Base-by-base conservation (phyloP, 2,113 vertebrate genomes). In the Sisor rabdophorus region DNA sequence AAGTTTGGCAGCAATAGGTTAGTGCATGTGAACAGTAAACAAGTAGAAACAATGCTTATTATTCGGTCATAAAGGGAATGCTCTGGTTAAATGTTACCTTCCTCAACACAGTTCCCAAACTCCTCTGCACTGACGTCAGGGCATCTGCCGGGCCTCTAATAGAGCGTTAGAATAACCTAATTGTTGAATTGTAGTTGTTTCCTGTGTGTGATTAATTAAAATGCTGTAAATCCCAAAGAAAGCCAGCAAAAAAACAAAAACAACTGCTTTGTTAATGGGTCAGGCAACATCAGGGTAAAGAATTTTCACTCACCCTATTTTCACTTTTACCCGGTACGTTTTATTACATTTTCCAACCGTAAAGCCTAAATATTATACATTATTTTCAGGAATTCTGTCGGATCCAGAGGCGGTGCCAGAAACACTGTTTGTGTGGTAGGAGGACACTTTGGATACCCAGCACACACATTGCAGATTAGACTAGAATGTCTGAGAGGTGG, bases 131-230 rank as follows among this genome's bases (percentile, higher is more conserved):
- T 75, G 72, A 74, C 76, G 30, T 75, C 61, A 78, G 76, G 71
- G 63, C 26, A 30, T 59, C 73, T 71, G 81, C 84, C 82, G 81
- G 84, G 48, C 79, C 65, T 75, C 76, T 80, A 81, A 82, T 73
- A 72, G 77, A 82, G 79, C 32, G 6, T 79, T 79, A 84, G 84
- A 84, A 84, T 77, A 87, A 81, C 48, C 76, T 79, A 75, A 88
- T 82, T 86, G 87, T 75, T 88, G 83, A 78, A 80, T 74, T 79
- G 84, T 85, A 80, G 32, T 85, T 84, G 80, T 64, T 86, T 54
- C 30, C 73, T 84, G 80, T 40, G 58, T 79, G 79, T 84, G 87
- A 80, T 83, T 56, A 83, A 90, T 86, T 56, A 58, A 87, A 84
- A 79, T 76, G 76, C 52, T 78, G 58, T 15, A 74, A 78, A 75